phyloP scores from a whole-genome alignment of 1,140 invertebrate species.

The Macrostomum lignano region DNA sequence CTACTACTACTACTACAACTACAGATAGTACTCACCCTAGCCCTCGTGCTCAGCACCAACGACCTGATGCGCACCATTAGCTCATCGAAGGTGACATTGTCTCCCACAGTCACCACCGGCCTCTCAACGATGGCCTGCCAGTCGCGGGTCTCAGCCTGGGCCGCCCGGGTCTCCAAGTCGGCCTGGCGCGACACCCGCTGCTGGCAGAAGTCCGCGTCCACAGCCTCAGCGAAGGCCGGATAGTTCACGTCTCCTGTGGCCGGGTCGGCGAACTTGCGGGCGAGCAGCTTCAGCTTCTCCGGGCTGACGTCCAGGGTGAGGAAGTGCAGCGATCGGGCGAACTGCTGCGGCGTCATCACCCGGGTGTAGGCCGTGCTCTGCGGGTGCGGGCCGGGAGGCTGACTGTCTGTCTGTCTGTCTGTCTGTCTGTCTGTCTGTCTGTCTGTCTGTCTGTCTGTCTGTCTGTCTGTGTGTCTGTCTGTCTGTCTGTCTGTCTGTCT shows the following conservation, averaged over 20 bases:
- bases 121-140: neutral
- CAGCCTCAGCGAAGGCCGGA: conserved; percentile 24
- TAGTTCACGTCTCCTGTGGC: conserved; percentile 25
- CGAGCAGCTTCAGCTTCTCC: conserved; percentile 20
- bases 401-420: conserved; percentile 5
- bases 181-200: neutral
- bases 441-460: conserved; percentile 2
- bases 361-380: conserved; percentile 23
- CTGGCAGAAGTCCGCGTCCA: conserved; percentile 16
- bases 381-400: conserved; percentile 4
- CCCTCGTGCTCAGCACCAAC: conserved; percentile 19
- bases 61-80: conserved; percentile 21
- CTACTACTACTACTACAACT: neutral
- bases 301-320: conserved; percentile 16
- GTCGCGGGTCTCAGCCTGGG: neutral
- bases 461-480: conserved; percentile 2
- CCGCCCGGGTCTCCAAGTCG: neutral
- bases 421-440: conserved; percentile 5
- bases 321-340: conserved; percentile 23
- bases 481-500: conserved; percentile 2
- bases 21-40: conserved; percentile 13
- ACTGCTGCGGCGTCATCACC: conserved; percentile 21
- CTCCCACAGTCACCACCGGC: conserved; percentile 3
- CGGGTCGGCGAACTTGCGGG: conserved; percentile 21
- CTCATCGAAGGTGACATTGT: conserved; percentile 17